A percentile compares a stretch with the other conserved stretches of the same genome.
Conservation (phyloP, 2,113 vertebrate species). For the Megaceryle torquata region DNA sequence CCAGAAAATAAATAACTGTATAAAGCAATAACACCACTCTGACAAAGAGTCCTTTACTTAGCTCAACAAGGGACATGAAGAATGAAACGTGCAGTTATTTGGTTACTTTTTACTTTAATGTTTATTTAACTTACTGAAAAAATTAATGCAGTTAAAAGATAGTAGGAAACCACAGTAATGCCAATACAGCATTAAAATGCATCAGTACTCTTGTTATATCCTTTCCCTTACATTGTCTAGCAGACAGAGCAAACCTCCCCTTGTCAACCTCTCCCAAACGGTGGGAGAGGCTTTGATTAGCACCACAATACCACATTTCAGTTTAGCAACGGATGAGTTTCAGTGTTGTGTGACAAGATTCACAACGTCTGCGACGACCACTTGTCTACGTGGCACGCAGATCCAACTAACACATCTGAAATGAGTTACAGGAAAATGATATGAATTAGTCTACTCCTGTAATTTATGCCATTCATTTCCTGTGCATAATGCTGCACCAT, state of each 20-base stretch:
- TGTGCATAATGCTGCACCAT: neutral
- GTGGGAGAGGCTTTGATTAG: neutral
- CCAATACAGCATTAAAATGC: neutral
- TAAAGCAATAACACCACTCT: neutral
- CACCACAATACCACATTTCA: neutral
- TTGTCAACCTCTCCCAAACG: neutral
- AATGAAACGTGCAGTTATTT: neutral
- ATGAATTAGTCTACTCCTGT: neutral
- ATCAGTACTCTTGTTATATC: neutral
- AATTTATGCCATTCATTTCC: conserved; percentile 35
- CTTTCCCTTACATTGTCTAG: neutral
- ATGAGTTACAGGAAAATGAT: neutral
- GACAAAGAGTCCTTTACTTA: neutral
- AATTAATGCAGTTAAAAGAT: neutral
- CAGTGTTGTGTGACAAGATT: neutral
- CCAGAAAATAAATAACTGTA: neutral
- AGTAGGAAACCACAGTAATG: neutral
- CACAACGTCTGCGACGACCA: neutral
- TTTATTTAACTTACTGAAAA: neutral
- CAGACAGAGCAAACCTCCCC: neutral
- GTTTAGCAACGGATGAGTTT: neutral
- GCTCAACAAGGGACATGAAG: neutral
- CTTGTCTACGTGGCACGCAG: neutral
- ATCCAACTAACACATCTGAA: neutral
- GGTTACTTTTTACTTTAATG: neutral